Conservation (phyloP, 2,113 vertebrate genomes). For the Naja naja region DNA sequence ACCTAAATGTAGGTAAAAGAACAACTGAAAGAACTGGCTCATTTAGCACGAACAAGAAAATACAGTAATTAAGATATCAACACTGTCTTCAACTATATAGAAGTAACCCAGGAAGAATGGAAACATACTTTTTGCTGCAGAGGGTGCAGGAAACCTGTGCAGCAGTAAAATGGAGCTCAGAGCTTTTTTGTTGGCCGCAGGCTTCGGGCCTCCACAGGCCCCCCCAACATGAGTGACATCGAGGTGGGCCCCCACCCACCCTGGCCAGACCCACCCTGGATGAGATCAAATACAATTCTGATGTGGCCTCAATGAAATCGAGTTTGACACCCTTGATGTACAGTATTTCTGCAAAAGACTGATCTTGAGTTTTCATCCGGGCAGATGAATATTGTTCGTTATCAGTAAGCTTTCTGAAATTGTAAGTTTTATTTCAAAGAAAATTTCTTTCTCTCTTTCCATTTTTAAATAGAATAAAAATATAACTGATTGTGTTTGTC, state of each 20-base stretch:
- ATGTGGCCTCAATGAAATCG: too few relatives aligned
- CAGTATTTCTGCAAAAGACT: neutral
- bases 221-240: too few relatives aligned
- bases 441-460: neutral
- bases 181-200: too few relatives aligned
- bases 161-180: too few relatives aligned
- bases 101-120: neutral
- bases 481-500: neutral
- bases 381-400: neutral
- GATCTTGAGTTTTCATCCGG: conserved; percentile 11
- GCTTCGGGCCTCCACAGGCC: too few relatives aligned
- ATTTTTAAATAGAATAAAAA: neutral
- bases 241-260: too few relatives aligned
- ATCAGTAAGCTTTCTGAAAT: neutral
- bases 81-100: neutral
- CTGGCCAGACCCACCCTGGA: too few relatives aligned
- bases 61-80: neutral
- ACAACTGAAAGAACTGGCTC: neutral
- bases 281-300: too few relatives aligned
- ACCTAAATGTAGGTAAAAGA: neutral
- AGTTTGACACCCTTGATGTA: too few relatives aligned
- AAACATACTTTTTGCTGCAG: neutral
- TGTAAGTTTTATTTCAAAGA: neutral
- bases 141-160: too few relatives aligned
- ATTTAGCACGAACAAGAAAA: neutral